Evolutionary conservation across 2,113 vertebrate species (phyloP).

Genomic region (Esox niger): DNA sequence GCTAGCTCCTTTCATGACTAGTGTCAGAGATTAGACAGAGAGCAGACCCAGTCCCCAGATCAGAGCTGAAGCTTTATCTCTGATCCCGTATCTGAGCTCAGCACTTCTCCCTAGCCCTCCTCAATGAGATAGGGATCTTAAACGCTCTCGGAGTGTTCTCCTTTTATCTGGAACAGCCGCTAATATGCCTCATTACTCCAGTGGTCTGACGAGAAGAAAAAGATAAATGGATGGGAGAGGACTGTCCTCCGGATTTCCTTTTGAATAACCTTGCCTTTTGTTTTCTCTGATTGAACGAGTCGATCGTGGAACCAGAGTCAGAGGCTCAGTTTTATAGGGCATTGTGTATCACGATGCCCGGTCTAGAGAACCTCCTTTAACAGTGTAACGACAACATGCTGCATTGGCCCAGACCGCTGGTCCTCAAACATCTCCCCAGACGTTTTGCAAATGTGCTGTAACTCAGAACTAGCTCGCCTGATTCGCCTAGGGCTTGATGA

Average conservation of each 20-base stretch:
- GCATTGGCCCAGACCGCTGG: too few relatives aligned
- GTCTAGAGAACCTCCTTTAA: too few relatives aligned
- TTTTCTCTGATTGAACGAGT: background rate
- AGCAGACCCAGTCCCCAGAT: conserved; percentile 12
- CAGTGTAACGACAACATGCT: too few relatives aligned
- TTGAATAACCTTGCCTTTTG: background rate
- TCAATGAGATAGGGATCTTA: conserved; percentile 48
- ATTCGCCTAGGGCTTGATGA: too few relatives aligned
- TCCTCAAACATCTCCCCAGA: too few relatives aligned
- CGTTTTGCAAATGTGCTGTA: too few relatives aligned
- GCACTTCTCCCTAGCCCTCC: conserved; percentile 20
- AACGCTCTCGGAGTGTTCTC: conserved; percentile 35
- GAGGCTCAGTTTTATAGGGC: too few relatives aligned
- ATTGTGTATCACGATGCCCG: background rate
- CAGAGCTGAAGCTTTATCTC: conserved; percentile 29
- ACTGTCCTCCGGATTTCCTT: background rate
- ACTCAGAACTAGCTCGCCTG: too few relatives aligned
- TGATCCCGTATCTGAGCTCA: conserved; percentile 30
- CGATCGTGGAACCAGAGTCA: background rate
- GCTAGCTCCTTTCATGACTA: background rate
- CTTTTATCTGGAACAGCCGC: conserved; percentile 46
- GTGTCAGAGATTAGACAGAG: background rate
- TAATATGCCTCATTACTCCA: conserved; percentile 60
- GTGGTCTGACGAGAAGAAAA: conserved; percentile 20
- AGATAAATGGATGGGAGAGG: conserved; percentile 1